phyloP scores from a whole-genome alignment of 2,888 invertebrate species.

The Drosophila diplacantha region DNA sequence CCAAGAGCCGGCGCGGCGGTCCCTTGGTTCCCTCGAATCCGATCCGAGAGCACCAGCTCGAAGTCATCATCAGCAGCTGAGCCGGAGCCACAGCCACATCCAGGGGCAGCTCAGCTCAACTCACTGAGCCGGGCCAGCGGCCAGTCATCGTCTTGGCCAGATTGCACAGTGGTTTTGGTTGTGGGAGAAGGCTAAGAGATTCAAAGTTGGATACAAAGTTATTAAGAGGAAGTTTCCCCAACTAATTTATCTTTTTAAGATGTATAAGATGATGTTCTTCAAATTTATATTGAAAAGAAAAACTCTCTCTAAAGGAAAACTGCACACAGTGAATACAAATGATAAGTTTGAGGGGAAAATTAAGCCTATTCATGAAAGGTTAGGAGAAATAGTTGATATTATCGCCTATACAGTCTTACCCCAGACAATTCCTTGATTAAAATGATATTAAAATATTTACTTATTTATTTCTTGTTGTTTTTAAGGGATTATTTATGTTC shows the following conservation, averaged over 20 bases:
- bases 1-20: slow-evolving; percentile 56
- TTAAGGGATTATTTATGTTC: neutral
- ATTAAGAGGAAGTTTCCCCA: neutral
- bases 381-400: neutral
- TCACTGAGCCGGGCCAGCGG: slow-evolving; percentile 51
- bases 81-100: slow-evolving; percentile 32
- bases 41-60: slow-evolving; percentile 23
- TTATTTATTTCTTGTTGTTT: neutral
- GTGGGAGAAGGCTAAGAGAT: slow-evolving; percentile 8
- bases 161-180: slow-evolving; percentile 39
- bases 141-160: slow-evolving; percentile 47
- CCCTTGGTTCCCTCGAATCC: slow-evolving; percentile 30
- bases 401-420: neutral
- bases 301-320: neutral
- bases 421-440: neutral
- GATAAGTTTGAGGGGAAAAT: too few relatives aligned
- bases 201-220: too few relatives aligned
- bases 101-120: slow-evolving; percentile 32
- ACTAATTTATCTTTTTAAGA: neutral
- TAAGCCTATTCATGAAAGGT: too few relatives aligned
- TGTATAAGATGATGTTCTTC: too few relatives aligned
- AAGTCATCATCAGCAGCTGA: slow-evolving; percentile 36
- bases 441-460: neutral
- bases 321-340: neutral
- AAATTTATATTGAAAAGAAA: too few relatives aligned